Percentiles rank a stretch among this genome's conserved stretches.
Conservation (phyloP, 1,140 invertebrate genomes). For the Dendroctonus ponderosae region DNA sequence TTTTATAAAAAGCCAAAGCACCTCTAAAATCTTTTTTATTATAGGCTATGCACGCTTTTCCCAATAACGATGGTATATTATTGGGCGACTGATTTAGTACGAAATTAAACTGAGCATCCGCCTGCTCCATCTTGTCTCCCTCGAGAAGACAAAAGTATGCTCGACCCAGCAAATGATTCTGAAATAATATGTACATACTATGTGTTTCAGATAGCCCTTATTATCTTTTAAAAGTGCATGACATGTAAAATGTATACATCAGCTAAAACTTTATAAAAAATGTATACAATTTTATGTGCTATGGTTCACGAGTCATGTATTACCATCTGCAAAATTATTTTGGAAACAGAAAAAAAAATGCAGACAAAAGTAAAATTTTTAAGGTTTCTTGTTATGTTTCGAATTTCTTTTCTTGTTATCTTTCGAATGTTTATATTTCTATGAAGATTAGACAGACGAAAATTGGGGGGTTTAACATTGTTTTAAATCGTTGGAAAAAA, state of each 20-base stretch:
- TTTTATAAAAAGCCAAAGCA: slow-evolving; percentile 97
- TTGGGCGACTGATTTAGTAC: slow-evolving; percentile 94
- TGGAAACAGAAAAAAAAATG: background rate
- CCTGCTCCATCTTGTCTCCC: slow-evolving; percentile 99
- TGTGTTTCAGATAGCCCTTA: background rate
- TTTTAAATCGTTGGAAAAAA: too few relatives aligned
- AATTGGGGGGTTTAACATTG: too few relatives aligned
- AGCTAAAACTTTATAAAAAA: too few relatives aligned
- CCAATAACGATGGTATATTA: slow-evolving; percentile 94
- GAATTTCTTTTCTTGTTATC: background rate
- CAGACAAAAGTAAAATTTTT: background rate
- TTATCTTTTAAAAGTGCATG: too few relatives aligned
- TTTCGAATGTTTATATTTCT: background rate
- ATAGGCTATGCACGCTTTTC: slow-evolving; percentile 97
- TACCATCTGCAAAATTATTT: background rate
- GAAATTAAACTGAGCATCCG: slow-evolving; percentile 99
- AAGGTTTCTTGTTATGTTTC: background rate
- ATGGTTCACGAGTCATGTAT: too few relatives aligned
- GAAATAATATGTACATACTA: slow-evolving; percentile 35
- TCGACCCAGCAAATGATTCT: slow-evolving; percentile 94
- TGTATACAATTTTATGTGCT: too few relatives aligned
- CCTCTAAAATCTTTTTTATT: slow-evolving; percentile 92
- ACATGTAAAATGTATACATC: too few relatives aligned
- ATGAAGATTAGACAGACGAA: too few relatives aligned
- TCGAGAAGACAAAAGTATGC: slow-evolving; percentile 98